Evolutionary conservation across 2,888 invertebrate species (phyloP).

Genomic region (Cheilosia vulpina): DNA sequence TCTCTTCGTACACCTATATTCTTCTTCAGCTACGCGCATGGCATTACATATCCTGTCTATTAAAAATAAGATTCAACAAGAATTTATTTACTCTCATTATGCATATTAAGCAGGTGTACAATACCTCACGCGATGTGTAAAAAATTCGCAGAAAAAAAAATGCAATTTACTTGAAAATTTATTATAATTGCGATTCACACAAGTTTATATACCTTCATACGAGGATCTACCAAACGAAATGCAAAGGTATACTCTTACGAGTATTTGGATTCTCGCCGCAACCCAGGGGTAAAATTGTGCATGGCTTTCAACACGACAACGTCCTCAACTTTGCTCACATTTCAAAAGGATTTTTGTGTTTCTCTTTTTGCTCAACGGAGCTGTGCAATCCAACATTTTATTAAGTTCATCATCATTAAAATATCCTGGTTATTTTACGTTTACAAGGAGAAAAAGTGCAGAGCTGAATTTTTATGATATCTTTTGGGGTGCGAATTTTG

Average conservation of each 20-base stretch:
- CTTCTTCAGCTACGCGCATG: neutral
- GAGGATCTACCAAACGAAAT: slow-evolving; percentile 11
- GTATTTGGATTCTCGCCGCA: neutral
- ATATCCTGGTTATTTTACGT: slow-evolving; percentile 21
- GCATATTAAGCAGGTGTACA: slow-evolving; percentile 15
- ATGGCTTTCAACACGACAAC: slow-evolving; percentile 4
- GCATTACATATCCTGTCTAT: neutral
- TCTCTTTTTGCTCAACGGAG: slow-evolving; percentile 10
- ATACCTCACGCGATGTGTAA: neutral
- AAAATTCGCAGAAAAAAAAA: slow-evolving; percentile 9
- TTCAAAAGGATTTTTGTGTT: slow-evolving; percentile 12
- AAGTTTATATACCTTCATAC: neutral
- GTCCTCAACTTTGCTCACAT: slow-evolving; percentile 10
- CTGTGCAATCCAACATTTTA: slow-evolving; percentile 22
- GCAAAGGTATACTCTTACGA: neutral
- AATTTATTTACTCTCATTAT: slow-evolving; percentile 25
- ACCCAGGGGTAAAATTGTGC: neutral
- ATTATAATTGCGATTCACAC: slow-evolving; percentile 39
- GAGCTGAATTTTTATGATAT: slow-evolving; percentile 8
- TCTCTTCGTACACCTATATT: too few species aligned
- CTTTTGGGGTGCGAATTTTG: neutral
- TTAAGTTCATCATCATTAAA: slow-evolving; percentile 56
- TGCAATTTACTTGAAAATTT: slow-evolving; percentile 55
- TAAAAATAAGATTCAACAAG: slow-evolving; percentile 7
- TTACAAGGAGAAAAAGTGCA: neutral